Evolutionary conservation across 2,888 invertebrate genomes (phyloP).

Genomic region (Troides helena): DNA sequence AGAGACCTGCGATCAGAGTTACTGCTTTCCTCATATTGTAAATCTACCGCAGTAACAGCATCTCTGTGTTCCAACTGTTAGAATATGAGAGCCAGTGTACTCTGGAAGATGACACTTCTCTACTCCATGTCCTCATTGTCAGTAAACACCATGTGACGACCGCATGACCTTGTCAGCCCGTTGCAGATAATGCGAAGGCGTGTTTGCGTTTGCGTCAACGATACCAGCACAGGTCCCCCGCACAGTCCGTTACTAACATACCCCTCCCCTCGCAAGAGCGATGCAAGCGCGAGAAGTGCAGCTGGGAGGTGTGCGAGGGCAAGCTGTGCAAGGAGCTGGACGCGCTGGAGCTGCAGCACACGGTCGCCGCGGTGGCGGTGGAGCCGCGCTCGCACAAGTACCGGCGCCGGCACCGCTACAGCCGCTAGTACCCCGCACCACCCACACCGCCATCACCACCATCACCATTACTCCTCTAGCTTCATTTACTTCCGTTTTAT

Average conservation of each 20-base stretch:
- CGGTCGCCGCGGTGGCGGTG: slow-evolving; percentile 46
- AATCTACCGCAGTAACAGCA: too few relatives aligned
- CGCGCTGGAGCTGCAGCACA: slow-evolving; percentile 64
- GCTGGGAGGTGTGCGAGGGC: slow-evolving; percentile 72
- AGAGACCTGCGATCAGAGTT: too few relatives aligned
- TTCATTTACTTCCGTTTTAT: neutral
- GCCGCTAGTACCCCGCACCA: neutral
- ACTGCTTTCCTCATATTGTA: too few relatives aligned
- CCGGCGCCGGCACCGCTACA: neutral
- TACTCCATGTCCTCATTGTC: too few relatives aligned
- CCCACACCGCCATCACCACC: neutral
- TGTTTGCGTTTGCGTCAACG: too few relatives aligned
- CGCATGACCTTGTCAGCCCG: too few relatives aligned
- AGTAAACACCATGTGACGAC: too few relatives aligned
- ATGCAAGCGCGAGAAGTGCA: slow-evolving; percentile 71
- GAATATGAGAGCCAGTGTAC: too few relatives aligned
- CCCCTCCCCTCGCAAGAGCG: slow-evolving; percentile 53
- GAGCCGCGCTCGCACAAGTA: slow-evolving; percentile 44
- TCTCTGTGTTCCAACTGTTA: too few relatives aligned
- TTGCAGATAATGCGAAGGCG: too few relatives aligned
- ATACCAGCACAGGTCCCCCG: too few relatives aligned
- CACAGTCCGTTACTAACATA: slow-evolving; percentile 1
- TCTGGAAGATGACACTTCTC: too few relatives aligned
- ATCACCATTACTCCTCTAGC: neutral
- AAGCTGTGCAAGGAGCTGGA: slow-evolving; percentile 73